Evolutionary conservation across 2,797 vertebrate genomes (phyloP), one percentile per base, ranked within the genome.

Genomic region (Lithobates pipiens): DNA sequence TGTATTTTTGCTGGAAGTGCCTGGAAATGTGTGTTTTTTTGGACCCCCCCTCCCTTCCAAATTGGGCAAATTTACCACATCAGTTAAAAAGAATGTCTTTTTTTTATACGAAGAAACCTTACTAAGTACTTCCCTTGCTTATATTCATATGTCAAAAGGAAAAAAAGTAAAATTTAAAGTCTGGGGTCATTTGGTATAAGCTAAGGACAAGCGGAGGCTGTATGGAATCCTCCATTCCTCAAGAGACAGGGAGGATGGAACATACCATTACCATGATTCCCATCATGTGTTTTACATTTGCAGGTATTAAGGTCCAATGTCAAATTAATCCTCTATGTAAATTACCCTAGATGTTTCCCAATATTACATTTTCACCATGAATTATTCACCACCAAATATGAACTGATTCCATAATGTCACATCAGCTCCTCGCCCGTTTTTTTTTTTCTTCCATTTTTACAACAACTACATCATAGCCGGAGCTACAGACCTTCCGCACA

Each of bases 401-500:
- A 74, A 13, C 34, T 11, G 29, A 27, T 50, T 67, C 27, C 21
- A 25, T 68, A 29, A 25, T 75, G 70, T 72, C 69, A 81, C 50
- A 72, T 72, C 34, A 27, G n/a, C 13, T 15, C 15, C 23, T 25
- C 10, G 61, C 21, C 69, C 79, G 9, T 81, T 71, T 57, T 39
- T 73, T 29, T 10, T 72, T 63, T 61, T 23, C 57, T 57, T 39
- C 63, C 32, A 16, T 72, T 63, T 63, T 61, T 23, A 16, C 15
- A 39, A 15, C 18, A 69, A 23, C 13, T 76, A 27, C 39, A 71
- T 39, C 61, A 25, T 42, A 74, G 54, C n/a, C 18, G 10, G 27
- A 61, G 34, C 80, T 21, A 27, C n/a, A 32, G 46, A 68, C 23
- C 16, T 57, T 73, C 81, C 36, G n/a, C 85, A 86, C 81, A 87